These are phyloP conservation scores for Actias luna DNA, from an alignment of 2,888 invertebrate species.

Conservation along the genomic window DNA sequence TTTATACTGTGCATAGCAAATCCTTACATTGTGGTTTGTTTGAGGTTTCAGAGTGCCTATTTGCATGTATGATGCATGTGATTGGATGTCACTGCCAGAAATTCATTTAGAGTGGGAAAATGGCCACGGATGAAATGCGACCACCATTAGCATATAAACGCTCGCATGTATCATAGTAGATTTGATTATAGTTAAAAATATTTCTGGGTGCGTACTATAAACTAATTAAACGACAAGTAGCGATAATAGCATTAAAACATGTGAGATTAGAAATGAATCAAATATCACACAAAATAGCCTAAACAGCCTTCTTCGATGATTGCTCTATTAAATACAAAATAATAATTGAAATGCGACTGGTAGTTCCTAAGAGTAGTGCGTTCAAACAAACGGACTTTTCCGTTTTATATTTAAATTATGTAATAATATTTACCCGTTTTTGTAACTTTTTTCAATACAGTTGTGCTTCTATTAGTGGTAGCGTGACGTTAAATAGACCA, in stretches of 20 bases:
- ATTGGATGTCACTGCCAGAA: conserved; percentile 9
- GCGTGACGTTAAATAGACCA: too few species aligned
- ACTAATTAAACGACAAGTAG: background rate
- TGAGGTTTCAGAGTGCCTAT: conserved; percentile 4
- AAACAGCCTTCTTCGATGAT: too few species aligned
- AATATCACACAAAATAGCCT: background rate
- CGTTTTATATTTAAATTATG: too few species aligned
- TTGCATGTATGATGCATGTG: conserved; percentile 9
- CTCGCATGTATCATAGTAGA: background rate
- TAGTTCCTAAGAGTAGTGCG: too few species aligned
- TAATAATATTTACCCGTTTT: too few species aligned
- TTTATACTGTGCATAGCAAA: background rate
- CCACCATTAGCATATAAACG: background rate
- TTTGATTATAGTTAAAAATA: background rate
- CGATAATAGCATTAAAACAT: background rate
- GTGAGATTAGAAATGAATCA: background rate
- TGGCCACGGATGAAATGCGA: background rate
- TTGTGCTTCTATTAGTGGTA: too few species aligned
- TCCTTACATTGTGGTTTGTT: background rate
- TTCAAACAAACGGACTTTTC: too few species aligned
- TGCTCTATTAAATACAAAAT: too few species aligned
- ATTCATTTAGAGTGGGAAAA: background rate
- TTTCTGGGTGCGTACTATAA: background rate
- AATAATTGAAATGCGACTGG: too few species aligned
- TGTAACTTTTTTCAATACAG: too few species aligned